A percentile compares a stretch with the other conserved stretches of the same genome.
phyloP scores from a whole-genome alignment of 2,113 vertebrate genomes.

The Turnix velox region DNA sequence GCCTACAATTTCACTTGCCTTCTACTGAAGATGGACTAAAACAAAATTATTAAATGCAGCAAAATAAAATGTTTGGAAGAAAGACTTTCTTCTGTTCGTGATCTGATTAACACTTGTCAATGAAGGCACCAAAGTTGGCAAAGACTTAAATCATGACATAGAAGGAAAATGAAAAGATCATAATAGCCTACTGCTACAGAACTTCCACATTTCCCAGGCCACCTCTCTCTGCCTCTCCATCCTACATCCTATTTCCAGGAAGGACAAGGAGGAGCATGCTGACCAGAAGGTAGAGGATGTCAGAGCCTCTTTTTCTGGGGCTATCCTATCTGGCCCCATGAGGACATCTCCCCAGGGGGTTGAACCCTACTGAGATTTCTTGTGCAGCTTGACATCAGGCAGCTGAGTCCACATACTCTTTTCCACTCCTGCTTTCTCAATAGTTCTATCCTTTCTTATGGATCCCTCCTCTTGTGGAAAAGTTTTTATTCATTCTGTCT shows the following conservation, averaged over 20 bases:
- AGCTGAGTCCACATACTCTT: not conserved
- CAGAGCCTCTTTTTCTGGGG: not conserved
- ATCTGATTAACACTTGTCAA: not conserved
- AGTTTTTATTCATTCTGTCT: not conserved
- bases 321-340: rapidly evolving
- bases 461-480: not conserved
- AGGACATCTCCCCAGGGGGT: rapidly evolving
- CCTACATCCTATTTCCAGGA: not conserved
- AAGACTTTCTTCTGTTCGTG: not conserved
- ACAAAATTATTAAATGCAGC: not conserved
- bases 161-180: not conserved
- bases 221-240: not conserved
- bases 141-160: not conserved
- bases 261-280: not conserved
- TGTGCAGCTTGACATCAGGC: not conserved
- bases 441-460: not conserved
- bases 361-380: not conserved
- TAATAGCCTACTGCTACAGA: not conserved
- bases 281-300: not conserved
- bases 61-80: not conserved
- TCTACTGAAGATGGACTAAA: not conserved
- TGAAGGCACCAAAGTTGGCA: not conserved
- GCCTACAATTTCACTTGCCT: not conserved
- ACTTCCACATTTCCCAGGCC: not conserved
- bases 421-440: not conserved